These are phyloP conservation scores for Pherbina coryleti DNA, from an alignment of 2,888 invertebrate genomes.

Conservation along the genomic window DNA sequence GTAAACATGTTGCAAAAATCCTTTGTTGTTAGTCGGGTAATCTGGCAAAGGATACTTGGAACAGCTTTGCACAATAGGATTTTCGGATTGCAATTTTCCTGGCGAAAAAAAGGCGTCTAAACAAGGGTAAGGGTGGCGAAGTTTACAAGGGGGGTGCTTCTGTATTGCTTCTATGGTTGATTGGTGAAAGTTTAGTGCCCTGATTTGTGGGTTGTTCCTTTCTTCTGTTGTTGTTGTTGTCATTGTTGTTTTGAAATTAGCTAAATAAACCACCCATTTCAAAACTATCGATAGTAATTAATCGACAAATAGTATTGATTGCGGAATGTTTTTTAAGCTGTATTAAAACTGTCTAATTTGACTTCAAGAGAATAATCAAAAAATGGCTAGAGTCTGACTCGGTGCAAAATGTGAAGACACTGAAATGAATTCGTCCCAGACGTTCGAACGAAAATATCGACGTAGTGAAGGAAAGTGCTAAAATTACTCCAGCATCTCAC, in stretches of 20 bases:
- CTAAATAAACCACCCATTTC: constrained; percentile 53
- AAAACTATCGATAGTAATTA: constrained; percentile 51
- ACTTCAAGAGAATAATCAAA: too few relatives aligned
- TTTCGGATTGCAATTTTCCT: constrained; percentile 65
- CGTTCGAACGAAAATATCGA: too few relatives aligned
- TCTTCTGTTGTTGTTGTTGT: constrained; percentile 24
- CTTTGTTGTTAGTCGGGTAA: constrained; percentile 34
- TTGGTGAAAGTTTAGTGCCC: constrained; percentile 52
- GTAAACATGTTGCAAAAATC: constrained; percentile 62
- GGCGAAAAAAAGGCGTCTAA: constrained; percentile 41
- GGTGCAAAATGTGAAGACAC: too few relatives aligned
- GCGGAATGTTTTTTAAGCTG: too few relatives aligned
- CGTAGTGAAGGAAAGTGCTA: too few relatives aligned
- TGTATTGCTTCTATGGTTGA: constrained; percentile 7
- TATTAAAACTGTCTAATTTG: too few relatives aligned
- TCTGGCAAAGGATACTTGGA: constrained; percentile 35
- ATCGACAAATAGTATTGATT: constrained; percentile 37
- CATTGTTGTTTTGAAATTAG: constrained; percentile 43
- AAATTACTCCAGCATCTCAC: too few relatives aligned
- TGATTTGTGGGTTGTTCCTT: constrained; percentile 61
- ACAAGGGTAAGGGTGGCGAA: constrained; percentile 3
- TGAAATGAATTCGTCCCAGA: too few relatives aligned
- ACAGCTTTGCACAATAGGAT: constrained; percentile 67
- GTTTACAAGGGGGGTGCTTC: neutral
- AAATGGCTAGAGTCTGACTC: too few relatives aligned